phyloP scores from a whole-genome alignment of 2,113 vertebrate genomes.

The Podarcis cretensis region DNA sequence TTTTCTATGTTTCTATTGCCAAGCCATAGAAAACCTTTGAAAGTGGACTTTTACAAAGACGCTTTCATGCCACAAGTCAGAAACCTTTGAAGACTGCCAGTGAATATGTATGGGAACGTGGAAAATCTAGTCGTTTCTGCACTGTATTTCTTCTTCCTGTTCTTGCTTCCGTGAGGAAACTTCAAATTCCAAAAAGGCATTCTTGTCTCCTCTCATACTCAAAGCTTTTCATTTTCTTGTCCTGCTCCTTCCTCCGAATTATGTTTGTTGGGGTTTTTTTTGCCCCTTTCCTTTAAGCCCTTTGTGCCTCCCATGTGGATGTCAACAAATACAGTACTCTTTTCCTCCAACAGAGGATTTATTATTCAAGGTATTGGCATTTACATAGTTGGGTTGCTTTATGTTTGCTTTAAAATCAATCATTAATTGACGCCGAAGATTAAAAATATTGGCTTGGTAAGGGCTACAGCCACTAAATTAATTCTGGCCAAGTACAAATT shows the following conservation, averaged over 20 bases:
- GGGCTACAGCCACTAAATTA: constrained; percentile 47
- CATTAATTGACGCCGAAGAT: constrained; percentile 57
- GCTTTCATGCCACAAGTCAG: fast-evolving
- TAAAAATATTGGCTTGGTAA: constrained; percentile 42
- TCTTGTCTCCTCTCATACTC: not conserved
- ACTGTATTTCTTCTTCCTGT: not conserved
- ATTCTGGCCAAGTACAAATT: constrained; percentile 51
- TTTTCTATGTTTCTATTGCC: not conserved
- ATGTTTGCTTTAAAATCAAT: constrained; percentile 43
- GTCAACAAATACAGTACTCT: not conserved
- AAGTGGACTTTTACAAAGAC: not conserved
- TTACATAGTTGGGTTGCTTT: constrained; percentile 11
- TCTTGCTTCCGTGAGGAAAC: constrained; percentile 4
- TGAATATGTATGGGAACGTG: not conserved
- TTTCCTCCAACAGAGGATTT: constrained; percentile 48
- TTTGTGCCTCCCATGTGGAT: constrained; percentile 2
- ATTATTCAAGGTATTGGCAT: constrained; percentile 39
- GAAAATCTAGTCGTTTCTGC: not conserved
- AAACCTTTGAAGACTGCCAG: not conserved
- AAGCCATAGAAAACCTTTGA: not conserved
- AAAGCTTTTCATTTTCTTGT: not conserved
- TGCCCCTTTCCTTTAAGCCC: not conserved
- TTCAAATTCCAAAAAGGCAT: constrained; percentile 6
- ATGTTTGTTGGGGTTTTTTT: not conserved
- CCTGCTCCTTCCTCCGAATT: constrained; percentile 9